Conservation (phyloP, 2,797 vertebrate species). For the Notolabrus celidotus region DNA sequence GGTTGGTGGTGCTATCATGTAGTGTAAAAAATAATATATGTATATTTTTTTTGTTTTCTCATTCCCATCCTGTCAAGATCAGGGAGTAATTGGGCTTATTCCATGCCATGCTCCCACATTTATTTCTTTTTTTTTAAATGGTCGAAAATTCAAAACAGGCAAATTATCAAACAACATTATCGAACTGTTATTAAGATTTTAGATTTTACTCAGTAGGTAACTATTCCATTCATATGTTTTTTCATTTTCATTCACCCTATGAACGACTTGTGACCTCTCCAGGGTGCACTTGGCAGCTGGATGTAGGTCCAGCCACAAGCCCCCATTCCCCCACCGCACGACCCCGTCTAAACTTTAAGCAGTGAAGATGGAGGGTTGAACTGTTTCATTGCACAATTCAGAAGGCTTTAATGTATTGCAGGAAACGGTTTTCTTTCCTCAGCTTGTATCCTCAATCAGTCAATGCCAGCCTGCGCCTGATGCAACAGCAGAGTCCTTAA, state of each 20-base stretch:
- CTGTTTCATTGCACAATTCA: not conserved
- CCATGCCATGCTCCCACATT: not conserved
- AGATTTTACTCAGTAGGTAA: too few relatives aligned
- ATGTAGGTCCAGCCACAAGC: too few relatives aligned
- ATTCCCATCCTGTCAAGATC: not conserved
- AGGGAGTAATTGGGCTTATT: not conserved
- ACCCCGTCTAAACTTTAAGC: too few relatives aligned
- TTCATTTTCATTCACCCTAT: too few relatives aligned
- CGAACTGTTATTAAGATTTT: too few relatives aligned
- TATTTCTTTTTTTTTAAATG: not conserved
- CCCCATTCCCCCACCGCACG: too few relatives aligned
- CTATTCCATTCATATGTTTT: too few relatives aligned
- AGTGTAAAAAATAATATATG: not conserved
- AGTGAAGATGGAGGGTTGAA: too few relatives aligned
- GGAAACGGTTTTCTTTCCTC: slow-evolving; percentile 23
- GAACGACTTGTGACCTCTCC: too few relatives aligned
- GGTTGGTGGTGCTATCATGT: not conserved
- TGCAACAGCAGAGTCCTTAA: slow-evolving; percentile 38
- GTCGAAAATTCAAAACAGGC: too few relatives aligned
- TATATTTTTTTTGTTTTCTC: not conserved
- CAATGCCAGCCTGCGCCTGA: slow-evolving; percentile 28
- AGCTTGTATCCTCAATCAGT: slow-evolving; percentile 15
- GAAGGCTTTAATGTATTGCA: not conserved
- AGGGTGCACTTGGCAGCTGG: too few relatives aligned
- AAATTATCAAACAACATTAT: too few relatives aligned